phyloP scores from a whole-genome alignment of 2,797 vertebrate genomes.

The Rhinoraja longicauda region DNA sequence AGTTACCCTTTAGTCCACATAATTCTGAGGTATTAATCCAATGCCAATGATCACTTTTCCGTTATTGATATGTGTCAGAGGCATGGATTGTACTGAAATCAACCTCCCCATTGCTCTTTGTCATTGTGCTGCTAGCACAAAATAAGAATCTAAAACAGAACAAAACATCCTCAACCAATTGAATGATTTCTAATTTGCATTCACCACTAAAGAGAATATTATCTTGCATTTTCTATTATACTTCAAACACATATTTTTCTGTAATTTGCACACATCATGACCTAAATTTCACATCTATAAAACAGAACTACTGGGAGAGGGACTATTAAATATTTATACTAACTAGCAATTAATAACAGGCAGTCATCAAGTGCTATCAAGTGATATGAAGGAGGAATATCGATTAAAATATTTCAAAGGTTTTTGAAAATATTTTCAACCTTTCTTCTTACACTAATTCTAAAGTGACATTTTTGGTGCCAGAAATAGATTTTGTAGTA shows the following conservation, averaged over 20 bases:
- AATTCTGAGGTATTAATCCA: background rate
- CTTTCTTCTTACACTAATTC: background rate
- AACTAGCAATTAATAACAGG: background rate
- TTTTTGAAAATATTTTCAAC: slow-evolving; percentile 1
- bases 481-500: background rate
- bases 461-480: background rate
- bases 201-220: background rate
- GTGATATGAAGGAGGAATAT: too few relatives aligned
- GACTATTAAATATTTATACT: background rate
- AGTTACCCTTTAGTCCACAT: background rate
- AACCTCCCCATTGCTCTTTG: background rate
- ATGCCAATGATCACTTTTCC: background rate
- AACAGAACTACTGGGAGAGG: background rate
- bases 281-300: background rate
- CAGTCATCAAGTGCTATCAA: too few relatives aligned
- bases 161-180: background rate
- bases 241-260: background rate
- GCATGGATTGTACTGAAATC: background rate
- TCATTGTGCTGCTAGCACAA: too few relatives aligned
- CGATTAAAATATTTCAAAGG: background rate
- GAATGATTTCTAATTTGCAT: background rate
- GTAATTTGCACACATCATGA: background rate
- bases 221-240: background rate
- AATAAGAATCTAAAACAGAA: too few relatives aligned
- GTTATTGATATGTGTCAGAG: background rate